Evolutionary conservation across 2,113 vertebrate species (phyloP), one percentile per base, ranked within the genome.

Genomic region (Gopherus flavomarginatus): DNA sequence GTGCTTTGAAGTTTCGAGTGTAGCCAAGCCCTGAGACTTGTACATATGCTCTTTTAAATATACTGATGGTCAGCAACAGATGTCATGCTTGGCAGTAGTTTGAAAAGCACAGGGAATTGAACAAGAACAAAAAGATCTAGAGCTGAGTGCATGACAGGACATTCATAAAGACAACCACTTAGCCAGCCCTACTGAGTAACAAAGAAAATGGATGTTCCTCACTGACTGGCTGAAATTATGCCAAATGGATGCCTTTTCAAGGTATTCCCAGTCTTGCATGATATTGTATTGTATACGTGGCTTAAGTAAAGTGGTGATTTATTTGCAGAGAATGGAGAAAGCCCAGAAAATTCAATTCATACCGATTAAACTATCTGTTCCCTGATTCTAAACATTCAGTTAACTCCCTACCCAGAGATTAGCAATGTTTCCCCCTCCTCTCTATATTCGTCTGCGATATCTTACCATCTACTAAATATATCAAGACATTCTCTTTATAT

Each of bases 31-130:
- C n/a, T n/a, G n/a, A 86, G 42, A 65, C 6, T 92, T 80, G 26
- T 0, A 0, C 29, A 14, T 78, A 38, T 77, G 80, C 22, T 54
- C 27, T 90, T 96, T 89, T 90, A 89, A 94, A 87, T n/a, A 88
- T 87, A 62, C 50, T 91, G 88, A 82, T 88, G 72, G 75, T 94
- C 84, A 93, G 78, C 62, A 85, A 77, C 49, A 94, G 62, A 90
- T 87, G 31, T 54, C 57, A 89, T 78, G 52, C 17, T 80, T 2
- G 1, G 7, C 38, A 59, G 22, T 2, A 94, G 38, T 31, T 31
- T 62, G 29, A 62, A 62, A 14, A 62, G 59, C 14, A 62, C 59
- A 65, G 16, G 62, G 31, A 35, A 17, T 17, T 35, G 31, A 14
- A 65, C 62, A 65, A 31, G 31, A 65, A 65, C 31, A 35, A 65